Evolutionary conservation across 2,888 invertebrate genomes (phyloP), one percentile per base, ranked within the genome.

Genomic region (Stenotaenia linearis): DNA sequence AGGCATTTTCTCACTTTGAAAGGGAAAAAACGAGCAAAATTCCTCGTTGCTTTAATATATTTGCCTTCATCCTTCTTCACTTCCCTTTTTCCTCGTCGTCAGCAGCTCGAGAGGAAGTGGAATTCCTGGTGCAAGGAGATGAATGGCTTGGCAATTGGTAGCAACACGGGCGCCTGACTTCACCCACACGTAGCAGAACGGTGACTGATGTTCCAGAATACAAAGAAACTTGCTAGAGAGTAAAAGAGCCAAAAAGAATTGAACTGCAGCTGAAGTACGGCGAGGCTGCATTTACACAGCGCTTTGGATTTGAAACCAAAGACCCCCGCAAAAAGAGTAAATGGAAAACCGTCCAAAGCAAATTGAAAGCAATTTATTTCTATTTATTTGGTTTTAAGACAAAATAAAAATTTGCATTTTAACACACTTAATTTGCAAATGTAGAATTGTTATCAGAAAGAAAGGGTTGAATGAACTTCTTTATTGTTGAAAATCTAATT

Each of bases 201-300:
- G 69, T 69, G 69, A 69, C 69, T 69, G 69, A 69, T 69, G 69
- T 69, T 69, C 69, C 69, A 69, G 69, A 69, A 69, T 69, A 69
- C 69, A 69, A 69, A 69, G 69, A 28, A 69, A 69, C 69, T 69
- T 69, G 69, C 69, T 25, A 25, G 69, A 69, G 69, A 69, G 69
- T n/a, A 69, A 69, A 69, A 69, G 69, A 69, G 69, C 69, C 69
- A 69, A 69, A 25, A 69, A 69, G 69, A 69, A 69, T 69, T 69
- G 25, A 28, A 69, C 69, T 69, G 69, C 28, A n/a, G 69, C 69
- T 69, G 12, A 28, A 23, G 23, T 69, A 28, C 25, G 25, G 25
- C 28, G 69, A 15, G 7, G 50, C 32, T 6, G 69, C 28, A 69
- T 69, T 69, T 69, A 69, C 69, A 69, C 25, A 69, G 28, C 69